Evolutionary conservation across 2,888 invertebrate genomes (phyloP).

Genomic region (Cerceris ruficornis): DNA sequence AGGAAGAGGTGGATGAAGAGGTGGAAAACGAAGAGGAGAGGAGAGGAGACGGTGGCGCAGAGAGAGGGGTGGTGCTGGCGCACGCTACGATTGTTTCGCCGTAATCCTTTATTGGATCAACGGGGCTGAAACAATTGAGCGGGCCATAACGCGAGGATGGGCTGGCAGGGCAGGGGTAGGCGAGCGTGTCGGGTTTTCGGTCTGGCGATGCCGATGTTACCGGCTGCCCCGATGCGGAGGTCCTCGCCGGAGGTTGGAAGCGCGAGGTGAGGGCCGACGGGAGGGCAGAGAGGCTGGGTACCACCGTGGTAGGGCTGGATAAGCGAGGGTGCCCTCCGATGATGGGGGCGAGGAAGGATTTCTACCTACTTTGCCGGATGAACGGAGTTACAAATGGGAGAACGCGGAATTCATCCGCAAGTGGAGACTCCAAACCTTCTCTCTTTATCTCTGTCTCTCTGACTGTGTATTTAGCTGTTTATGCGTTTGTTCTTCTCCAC

Average conservation of each 20-base stretch:
- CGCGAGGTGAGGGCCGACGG: conserved; percentile 17
- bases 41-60: neutral
- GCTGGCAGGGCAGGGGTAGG: conserved; percentile 50
- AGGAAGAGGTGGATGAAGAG: conserved; percentile 7
- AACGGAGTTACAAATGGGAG: conserved; percentile 80
- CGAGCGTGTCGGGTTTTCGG: conserved; percentile 65
- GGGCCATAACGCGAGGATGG: conserved; percentile 75
- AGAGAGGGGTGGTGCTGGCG: conserved; percentile 40
- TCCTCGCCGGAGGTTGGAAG: conserved; percentile 17
- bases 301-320: conserved; percentile 37
- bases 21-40: neutral
- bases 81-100: conserved; percentile 79
- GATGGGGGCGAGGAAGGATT: conserved; percentile 67
- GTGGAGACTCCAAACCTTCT: conserved; percentile 65
- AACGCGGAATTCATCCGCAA: conserved; percentile 79
- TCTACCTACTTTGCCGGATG: conserved; percentile 80
- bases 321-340: conserved; percentile 69
- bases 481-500: conserved; percentile 6
- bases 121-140: conserved; percentile 81
- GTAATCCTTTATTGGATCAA: conserved; percentile 81
- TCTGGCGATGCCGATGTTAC: conserved; percentile 51
- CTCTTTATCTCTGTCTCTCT: conserved; percentile 7
- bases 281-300: conserved; percentile 8
- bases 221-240: conserved; percentile 33
- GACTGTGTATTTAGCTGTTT: neutral